Base-by-base conservation (phyloP, 2,888 invertebrate genomes). In the Liopterus haemorrhoidalis region DNA sequence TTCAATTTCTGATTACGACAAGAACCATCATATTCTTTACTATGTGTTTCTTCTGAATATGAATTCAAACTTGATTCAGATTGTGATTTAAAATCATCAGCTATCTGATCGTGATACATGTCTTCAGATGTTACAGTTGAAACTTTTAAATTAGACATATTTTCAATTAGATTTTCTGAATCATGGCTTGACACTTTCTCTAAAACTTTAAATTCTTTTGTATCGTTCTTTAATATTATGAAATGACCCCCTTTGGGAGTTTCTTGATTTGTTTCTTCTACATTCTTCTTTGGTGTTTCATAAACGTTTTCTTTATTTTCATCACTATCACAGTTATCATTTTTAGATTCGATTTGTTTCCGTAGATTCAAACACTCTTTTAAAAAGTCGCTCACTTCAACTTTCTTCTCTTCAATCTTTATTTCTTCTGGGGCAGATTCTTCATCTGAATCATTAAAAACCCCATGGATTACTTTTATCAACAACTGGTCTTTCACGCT, bases 291-390 rank as follows among this genome's bases (percentile, higher is more conserved):
- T 18, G 18, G n/a, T 46, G 9, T 14, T 5, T 31, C 31, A 12
- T 31, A 9, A 12, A 3, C 14, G 3, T 31, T 14, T 31, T 6
- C 31, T 14, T n/a, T 3, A 12, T 12, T 31, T 12, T 14, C 11
- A 12, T 14, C 14, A 8, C 11, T 14, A 31, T 2, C 9, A 31
- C n/a, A n/a, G n/a, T n/a, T n/a, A n/a, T n/a, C n/a, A n/a, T n/a
- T n/a, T n/a, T 14, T 14, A 31, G 11, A 14, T 16, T 71, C 57
- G 49, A 72, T 70, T 9, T 64, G 63, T 1, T 66, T 63, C 55
- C 70, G 72, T 2, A 72, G 55, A 48, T 66, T 70, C 46, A 61
- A 51, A 58, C 73, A 73, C 52, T 72, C 73, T 14, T 61, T 58
- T 52, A 73, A 62, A 54, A 65, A 73, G 49, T 70, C 68, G 16